Evolutionary conservation across 2,113 vertebrate species (phyloP), one percentile per base, ranked within the genome.

Genomic region (Nettapus auritus): DNA sequence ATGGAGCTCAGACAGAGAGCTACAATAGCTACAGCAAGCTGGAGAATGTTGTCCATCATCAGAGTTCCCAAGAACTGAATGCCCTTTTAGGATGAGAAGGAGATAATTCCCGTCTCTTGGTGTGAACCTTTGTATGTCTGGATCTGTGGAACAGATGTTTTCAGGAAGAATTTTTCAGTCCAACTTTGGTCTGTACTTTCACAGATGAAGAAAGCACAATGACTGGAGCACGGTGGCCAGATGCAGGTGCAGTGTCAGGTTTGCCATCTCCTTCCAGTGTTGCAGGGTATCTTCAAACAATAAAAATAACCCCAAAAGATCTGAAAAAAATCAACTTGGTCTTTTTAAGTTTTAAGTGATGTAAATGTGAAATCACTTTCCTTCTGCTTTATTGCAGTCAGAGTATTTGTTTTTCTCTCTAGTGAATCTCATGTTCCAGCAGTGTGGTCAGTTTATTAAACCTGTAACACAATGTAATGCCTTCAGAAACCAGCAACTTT

Each of bases 331-430:
- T 60, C 67, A 59, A n/a, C 52, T 31, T 82, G 36, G 6, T 82
- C 64, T 86, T 85, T 88, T 78, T 36, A 89, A 57, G 31, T 75
- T 48, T 23, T 38, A 67, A 88, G 44, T 55, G 81, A 66, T 21
- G 12, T 42, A n/a, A 82, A 87, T 89, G 31, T 44, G 57, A 91
- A 94, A 57, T 88, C 28, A 22, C 44, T 93, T 89, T 76, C 21
- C 40, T 94, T 79, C 42, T 85, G 52, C 26, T 2, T 73, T 94
- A 62, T 5, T 95, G 67, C 46, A 70, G 13, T 90, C 68, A 14
- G 36, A 57, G 21, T 68, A 73, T 66, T 95, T 84, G 40, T 59
- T 95, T 84, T 89, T 60, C 48, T 85, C 26, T 79, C 17, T 36
- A 55, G 55, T 74, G 52, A 80, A 66, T 82, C 57, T 59, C 17